A percentile compares a stretch with the other conserved stretches of the same genome.
Evolutionary conservation across 2,797 vertebrate species (phyloP).

Genomic region (Pogonophryne albipinna): DNA sequence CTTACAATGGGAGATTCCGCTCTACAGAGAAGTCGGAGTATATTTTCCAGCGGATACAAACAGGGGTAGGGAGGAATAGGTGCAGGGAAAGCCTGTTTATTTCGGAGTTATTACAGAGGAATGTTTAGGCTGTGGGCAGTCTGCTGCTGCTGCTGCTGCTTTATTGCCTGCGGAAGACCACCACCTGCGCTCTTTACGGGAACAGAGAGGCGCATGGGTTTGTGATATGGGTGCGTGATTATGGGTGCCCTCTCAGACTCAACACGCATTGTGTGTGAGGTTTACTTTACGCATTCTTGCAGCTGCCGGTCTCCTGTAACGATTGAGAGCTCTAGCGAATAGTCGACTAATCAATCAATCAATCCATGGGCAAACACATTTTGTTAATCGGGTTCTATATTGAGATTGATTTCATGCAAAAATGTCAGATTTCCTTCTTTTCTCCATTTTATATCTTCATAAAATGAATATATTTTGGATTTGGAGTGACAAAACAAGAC

Average conservation of each 20-base stretch:
- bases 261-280: constrained; percentile 4
- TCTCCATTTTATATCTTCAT: no score
- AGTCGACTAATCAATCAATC: no score
- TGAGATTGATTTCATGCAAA: no score
- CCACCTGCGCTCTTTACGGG: constrained; percentile 52
- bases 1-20: constrained; percentile 5
- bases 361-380: no score
- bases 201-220: not conserved
- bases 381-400: no score
- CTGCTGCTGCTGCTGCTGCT: constrained; percentile 57
- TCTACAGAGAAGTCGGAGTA: constrained; percentile 27
- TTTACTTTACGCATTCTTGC: not conserved
- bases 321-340: no score
- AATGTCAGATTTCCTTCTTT: no score
- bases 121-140: constrained; percentile 69
- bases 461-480: no score
- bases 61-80: constrained; percentile 35
- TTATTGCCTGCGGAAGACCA: constrained; percentile 62
- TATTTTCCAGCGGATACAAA: constrained; percentile 16
- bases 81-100: constrained; percentile 45
- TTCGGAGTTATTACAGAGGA: constrained; percentile 57
- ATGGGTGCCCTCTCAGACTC: constrained; percentile 23
- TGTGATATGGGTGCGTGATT: constrained; percentile 11
- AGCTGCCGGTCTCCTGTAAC: constrained; percentile 1
- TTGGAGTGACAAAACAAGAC: no score